A percentile compares a stretch with the other conserved stretches of the same genome.
phyloP scores from a whole-genome alignment of 2,797 vertebrate species.

The Dendrocincla fuliginosa region DNA sequence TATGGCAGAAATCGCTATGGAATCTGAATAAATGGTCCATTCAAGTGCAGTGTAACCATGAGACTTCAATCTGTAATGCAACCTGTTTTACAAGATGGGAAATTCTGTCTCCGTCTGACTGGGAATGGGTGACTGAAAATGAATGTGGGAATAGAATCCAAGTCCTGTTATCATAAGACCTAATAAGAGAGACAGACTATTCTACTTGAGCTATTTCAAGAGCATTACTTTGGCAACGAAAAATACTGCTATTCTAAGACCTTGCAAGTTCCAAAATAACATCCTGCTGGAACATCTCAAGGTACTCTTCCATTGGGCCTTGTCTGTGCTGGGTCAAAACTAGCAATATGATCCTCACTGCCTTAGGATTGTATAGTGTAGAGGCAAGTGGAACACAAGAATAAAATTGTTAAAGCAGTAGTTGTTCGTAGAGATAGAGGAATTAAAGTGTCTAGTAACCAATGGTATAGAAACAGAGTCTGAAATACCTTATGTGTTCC shows the following conservation, averaged over 20 bases:
- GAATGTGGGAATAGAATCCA: not conserved
- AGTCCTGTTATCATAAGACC: not conserved
- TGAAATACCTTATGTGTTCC: not conserved
- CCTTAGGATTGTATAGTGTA: not conserved
- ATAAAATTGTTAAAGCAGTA: not conserved
- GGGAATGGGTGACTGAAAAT: not conserved
- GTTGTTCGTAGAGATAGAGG: not conserved
- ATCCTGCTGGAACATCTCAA: not conserved
- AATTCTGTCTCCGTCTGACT: not conserved
- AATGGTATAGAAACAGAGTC: not conserved
- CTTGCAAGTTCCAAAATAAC: constrained; percentile 2
- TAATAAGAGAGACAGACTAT: not conserved
- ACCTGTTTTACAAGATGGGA: not conserved
- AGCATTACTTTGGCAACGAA: constrained; percentile 7
- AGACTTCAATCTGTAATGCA: not conserved
- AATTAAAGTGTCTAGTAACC: not conserved
- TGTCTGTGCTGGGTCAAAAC: not conserved
- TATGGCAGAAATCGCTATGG: not conserved
- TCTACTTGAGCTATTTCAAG: constrained; percentile 16
- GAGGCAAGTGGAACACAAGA: not conserved
- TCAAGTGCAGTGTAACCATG: not conserved
- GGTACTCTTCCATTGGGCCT: not conserved
- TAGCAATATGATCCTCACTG: not conserved
- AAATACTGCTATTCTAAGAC: constrained; percentile 23
- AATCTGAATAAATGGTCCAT: not conserved